These are phyloP conservation scores for Pseudococcus jackbeardsleyi DNA, from an alignment of 2,888 invertebrate genomes.

Conservation along the genomic window DNA sequence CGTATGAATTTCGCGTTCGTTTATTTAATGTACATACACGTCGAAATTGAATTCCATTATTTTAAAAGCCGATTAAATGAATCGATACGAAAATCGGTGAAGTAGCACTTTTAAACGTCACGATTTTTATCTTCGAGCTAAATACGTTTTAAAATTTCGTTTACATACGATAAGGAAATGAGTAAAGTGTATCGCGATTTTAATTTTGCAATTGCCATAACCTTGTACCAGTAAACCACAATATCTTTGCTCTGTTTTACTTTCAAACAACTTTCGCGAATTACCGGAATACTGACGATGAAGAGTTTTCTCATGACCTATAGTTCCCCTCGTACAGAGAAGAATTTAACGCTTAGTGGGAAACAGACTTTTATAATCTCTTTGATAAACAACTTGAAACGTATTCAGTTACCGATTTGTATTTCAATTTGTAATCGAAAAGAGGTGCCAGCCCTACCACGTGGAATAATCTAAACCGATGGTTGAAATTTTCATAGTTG, in stretches of 20 bases:
- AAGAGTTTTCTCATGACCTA: conserved; percentile 41
- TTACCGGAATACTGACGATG: conserved; percentile 32
- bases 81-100: neutral
- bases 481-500: no score
- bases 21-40: neutral
- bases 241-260: conserved; percentile 32
- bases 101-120: conserved; percentile 26
- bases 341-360: conserved; percentile 28
- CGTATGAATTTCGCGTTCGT: neutral
- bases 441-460: neutral
- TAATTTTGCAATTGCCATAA: conserved; percentile 24
- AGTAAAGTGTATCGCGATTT: conserved; percentile 19
- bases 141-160: neutral
- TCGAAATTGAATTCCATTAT: neutral
- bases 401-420: conserved; percentile 46
- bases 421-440: neutral
- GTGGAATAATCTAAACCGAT: no score
- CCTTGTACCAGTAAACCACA: conserved; percentile 47
- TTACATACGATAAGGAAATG: conserved; percentile 39
- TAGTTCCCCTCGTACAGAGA: neutral
- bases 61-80: neutral
- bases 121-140: neutral
- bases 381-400: conserved; percentile 51
- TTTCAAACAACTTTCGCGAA: conserved; percentile 46
- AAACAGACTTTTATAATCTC: conserved; percentile 31